phyloP scores from a whole-genome alignment of 2,113 vertebrate species.

The Butorides virescens region DNA sequence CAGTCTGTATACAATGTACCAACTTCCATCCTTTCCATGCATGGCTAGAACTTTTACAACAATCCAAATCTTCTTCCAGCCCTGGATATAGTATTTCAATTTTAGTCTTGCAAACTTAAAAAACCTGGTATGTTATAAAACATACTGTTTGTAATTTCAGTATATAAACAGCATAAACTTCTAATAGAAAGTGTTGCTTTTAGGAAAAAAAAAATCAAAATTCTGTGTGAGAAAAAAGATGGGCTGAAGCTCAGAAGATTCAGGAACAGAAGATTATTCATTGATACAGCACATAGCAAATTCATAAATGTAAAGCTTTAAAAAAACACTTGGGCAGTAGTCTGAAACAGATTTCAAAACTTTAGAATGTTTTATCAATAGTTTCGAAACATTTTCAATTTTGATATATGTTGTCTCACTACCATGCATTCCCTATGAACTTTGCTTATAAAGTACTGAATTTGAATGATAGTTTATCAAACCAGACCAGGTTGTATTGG shows the following conservation, averaged over 20 bases:
- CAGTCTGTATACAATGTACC: background rate
- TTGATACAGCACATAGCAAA: background rate
- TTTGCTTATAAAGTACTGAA: background rate
- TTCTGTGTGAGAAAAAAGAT: background rate
- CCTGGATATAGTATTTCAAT: background rate
- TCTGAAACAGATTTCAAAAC: background rate
- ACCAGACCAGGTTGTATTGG: background rate
- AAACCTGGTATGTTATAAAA: background rate
- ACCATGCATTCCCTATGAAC: background rate
- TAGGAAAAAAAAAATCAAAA: accelerated
- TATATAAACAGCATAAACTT: background rate
- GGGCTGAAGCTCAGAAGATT: background rate
- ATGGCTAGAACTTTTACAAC: background rate
- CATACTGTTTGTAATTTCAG: background rate
- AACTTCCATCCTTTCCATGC: background rate
- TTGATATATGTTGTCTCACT: background rate
- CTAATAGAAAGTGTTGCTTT: background rate
- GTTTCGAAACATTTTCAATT: background rate
- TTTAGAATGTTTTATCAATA: background rate
- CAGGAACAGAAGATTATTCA: background rate
- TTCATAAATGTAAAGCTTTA: background rate
- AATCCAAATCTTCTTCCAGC: background rate
- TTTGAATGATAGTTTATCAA: background rate
- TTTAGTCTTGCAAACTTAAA: background rate
- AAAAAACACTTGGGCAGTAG: background rate